Evolutionary conservation across 1,140 invertebrate species (phyloP).

Genomic region (Plutomurus gul): DNA sequence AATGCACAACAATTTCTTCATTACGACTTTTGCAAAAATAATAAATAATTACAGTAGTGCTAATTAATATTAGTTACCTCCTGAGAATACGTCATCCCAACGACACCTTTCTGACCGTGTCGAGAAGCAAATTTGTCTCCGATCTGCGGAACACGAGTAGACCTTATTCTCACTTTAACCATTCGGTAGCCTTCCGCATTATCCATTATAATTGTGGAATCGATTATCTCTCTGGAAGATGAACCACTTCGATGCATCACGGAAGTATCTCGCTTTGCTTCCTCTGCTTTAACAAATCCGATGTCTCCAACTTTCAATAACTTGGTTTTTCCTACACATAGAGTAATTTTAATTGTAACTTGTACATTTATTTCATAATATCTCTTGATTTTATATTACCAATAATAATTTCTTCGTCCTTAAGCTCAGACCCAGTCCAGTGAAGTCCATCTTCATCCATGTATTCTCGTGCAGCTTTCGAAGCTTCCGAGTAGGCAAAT

Average conservation of each 20-base stretch:
- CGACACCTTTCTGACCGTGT: slow-evolving; percentile 98
- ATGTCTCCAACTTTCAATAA: slow-evolving; percentile 95
- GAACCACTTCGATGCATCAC: slow-evolving; percentile 92
- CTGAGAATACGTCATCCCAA: slow-evolving; percentile 95
- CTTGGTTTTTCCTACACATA: slow-evolving; percentile 85
- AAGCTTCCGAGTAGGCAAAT: background rate
- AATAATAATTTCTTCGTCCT: background rate
- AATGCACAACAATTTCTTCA: background rate
- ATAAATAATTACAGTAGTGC: too few species aligned
- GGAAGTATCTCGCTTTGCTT: slow-evolving; percentile 59
- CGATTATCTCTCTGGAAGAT: slow-evolving; percentile 62
- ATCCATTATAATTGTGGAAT: slow-evolving; percentile 88
- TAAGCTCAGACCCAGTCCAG: background rate
- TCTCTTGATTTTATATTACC: too few species aligned
- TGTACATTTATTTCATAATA: slow-evolving; percentile 90
- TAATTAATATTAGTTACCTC: slow-evolving; percentile 68
- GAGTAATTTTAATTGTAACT: slow-evolving; percentile 92
- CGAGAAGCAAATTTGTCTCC: slow-evolving; percentile 98
- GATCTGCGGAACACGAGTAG: slow-evolving; percentile 88
- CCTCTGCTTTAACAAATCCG: slow-evolving; percentile 72
- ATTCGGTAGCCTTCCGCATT: slow-evolving; percentile 98
- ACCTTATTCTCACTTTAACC: slow-evolving; percentile 91
- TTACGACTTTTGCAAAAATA: too few species aligned
- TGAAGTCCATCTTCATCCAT: background rate
- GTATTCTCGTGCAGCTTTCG: background rate